A percentile compares a stretch with the other conserved stretches of the same genome.
These are phyloP conservation scores for Nymphalis io DNA, from an alignment of 1,140 invertebrate genomes.

Conservation along the genomic window DNA sequence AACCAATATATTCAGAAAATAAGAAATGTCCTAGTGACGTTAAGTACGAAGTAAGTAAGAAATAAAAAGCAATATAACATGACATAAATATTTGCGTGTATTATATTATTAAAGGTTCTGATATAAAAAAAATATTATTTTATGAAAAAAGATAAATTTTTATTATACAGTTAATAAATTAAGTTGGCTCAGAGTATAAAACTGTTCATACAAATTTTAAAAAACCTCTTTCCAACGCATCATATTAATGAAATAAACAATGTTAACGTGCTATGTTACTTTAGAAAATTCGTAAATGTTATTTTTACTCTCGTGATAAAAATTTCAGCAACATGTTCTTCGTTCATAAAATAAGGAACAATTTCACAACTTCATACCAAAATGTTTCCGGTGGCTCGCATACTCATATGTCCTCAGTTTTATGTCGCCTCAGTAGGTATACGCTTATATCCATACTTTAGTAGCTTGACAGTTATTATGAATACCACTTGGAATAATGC, in stretches of 20 bases:
- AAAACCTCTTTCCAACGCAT: not conserved
- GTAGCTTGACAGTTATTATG: constrained; percentile 3
- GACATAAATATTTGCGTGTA: no score
- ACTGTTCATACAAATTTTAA: not conserved
- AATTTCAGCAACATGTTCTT: constrained; percentile 20
- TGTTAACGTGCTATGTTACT: constrained; percentile 2
- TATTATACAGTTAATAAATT: not conserved
- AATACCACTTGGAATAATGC: constrained; percentile 10
- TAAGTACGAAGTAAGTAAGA: no score
- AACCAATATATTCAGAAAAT: no score
- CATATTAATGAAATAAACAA: constrained; percentile 8
- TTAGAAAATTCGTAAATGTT: constrained; percentile 15
- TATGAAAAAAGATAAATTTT: not conserved
- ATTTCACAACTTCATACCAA: constrained; percentile 18
- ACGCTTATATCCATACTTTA: constrained; percentile 9
- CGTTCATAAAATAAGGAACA: constrained; percentile 13
- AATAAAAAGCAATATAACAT: no score
- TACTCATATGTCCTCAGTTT: constrained; percentile 13
- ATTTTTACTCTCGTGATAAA: constrained; percentile 11
- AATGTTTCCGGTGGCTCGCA: constrained; percentile 13
- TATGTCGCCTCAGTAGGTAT: constrained; percentile 7
- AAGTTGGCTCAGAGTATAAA: not conserved
- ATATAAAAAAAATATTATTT: not conserved
- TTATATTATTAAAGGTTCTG: not conserved
- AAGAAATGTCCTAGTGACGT: no score